Evolutionary conservation across 2,888 invertebrate species (phyloP), one percentile per base, ranked within the genome.

Genomic region (Acrocyrtus sp.): DNA sequence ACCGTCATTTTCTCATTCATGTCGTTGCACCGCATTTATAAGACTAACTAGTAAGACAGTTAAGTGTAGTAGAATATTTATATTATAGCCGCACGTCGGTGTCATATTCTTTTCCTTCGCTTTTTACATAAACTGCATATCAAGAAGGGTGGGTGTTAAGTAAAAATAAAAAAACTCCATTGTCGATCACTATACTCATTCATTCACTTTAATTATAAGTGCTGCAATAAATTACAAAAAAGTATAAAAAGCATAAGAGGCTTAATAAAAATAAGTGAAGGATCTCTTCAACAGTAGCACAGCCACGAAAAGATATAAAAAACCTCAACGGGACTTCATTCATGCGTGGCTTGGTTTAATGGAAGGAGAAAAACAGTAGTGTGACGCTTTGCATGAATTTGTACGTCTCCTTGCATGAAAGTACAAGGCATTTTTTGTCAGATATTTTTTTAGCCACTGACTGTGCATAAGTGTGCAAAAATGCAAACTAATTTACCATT

Each of bases 261-360:
- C 10, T 50, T 8, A 50, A 21, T 21, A 50, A 34, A 50, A 22
- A 21, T 17, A 50, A 50, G 50, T 34, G 54, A 54, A 34, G 34
- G 34, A 34, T 34, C 54, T 54, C 54, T 17, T 34, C 19, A 17
- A 34, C 12, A 34, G 12, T 5, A 12, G 34, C 12, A 34, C 5
- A 29, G 19, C 34, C 29, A n/a, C 29, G 19, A 54, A 54, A 22
- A 24, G 24, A 56, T 15, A 29, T 39, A 56, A 8, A 53, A 56
- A 56, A 56, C 56, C 56, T 56, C 39, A 56, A 56, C 56, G 56
- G 56, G 56, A 56, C 22, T 41, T 56, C 56, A 56, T 39, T 56
- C 41, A 56, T 41, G 39, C 41, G 56, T 56, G n/a, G 56, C 56
- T 29, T 27, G 53, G 12, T 5, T 8, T 34, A 34, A 34, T 34